These are phyloP conservation scores for Stomatorhinus walkeri DNA, from an alignment of 2,797 vertebrate genomes.

Conservation along the genomic window DNA sequence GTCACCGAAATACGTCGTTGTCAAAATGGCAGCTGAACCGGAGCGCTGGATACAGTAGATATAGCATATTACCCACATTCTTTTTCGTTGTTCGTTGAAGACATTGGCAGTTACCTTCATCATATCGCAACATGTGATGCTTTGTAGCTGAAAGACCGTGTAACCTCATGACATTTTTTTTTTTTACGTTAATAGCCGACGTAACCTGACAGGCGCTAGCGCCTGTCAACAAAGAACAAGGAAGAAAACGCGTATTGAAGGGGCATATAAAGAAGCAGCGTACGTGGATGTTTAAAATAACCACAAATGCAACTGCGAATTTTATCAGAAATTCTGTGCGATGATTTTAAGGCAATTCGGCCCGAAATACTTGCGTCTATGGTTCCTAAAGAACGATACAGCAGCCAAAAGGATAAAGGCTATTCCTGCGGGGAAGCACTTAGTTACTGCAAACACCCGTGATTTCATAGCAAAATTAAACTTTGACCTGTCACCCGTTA, in stretches of 20 bases:
- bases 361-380: background rate
- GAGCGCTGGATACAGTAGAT: slow-evolving; percentile 3
- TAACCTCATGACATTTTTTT: background rate
- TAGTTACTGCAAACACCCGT: background rate
- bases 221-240: slow-evolving; percentile 54
- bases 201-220: background rate
- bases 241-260: slow-evolving; percentile 41
- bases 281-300: background rate
- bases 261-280: background rate
- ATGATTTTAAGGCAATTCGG: background rate
- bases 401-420: background rate
- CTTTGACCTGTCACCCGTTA: background rate
- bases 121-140: background rate
- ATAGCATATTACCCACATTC: background rate
- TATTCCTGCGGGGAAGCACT: background rate
- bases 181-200: background rate
- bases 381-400: background rate
- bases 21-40: slow-evolving; percentile 22
- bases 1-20: slow-evolving; percentile 16
- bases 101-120: background rate
- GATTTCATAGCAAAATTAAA: background rate
- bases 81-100: background rate
- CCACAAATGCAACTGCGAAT: background rate
- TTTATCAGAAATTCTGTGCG: background rate
- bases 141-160: background rate